Percentiles rank a stretch among this genome's conserved stretches.
Conservation (phyloP, 1,140 invertebrate genomes). For the Zaprionus gabonicus region DNA sequence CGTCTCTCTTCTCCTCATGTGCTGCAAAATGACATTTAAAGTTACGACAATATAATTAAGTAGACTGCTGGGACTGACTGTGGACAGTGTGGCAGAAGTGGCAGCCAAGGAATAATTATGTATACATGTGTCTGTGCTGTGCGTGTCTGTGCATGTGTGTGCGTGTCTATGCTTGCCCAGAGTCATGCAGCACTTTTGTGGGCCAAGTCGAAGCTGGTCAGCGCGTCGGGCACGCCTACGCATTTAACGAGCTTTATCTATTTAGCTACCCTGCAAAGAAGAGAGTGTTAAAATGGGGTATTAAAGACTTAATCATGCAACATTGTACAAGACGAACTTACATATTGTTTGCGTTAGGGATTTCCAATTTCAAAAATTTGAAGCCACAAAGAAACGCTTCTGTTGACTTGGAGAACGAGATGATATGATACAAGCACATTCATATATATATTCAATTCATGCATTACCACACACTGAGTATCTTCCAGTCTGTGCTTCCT, state of each 20-base stretch:
- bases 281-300: neutral
- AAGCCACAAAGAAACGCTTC: too few species aligned
- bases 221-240: constrained; percentile 61
- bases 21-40: constrained; percentile 80
- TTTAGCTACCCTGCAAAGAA: constrained; percentile 31
- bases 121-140: constrained; percentile 37
- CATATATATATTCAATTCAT: too few species aligned
- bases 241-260: constrained; percentile 77
- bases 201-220: constrained; percentile 4
- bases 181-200: constrained; percentile 69
- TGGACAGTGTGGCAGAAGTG: constrained; percentile 29
- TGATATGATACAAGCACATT: too few species aligned
- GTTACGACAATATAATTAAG: constrained; percentile 82
- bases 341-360: neutral
- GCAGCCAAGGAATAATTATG: constrained; percentile 73
- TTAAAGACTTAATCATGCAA: neutral
- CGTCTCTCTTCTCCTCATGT: constrained; percentile 24
- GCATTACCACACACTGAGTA: neutral
- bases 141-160: constrained; percentile 31
- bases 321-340: neutral
- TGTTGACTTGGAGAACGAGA: too few species aligned
- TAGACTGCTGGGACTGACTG: constrained; percentile 74
- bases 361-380: too few species aligned
- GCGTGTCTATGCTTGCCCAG: constrained; percentile 19
- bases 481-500: neutral